Conservation (phyloP, 2,888 invertebrate genomes). For the Eupithecia subumbrata region DNA sequence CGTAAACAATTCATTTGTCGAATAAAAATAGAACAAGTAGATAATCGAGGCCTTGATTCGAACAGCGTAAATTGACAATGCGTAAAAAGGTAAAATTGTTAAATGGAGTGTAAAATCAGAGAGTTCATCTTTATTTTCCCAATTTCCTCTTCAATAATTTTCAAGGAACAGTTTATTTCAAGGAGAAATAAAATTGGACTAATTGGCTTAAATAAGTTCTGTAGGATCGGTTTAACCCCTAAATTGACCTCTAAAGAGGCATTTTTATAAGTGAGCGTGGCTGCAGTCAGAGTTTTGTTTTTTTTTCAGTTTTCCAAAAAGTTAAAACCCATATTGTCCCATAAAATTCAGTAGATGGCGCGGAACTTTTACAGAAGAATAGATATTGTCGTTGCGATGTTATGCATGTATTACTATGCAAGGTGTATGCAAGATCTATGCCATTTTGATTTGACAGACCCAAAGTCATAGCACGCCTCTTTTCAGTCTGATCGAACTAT, state of each 20-base stretch:
- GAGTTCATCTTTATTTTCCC: slow-evolving; percentile 16
- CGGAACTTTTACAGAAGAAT: neutral
- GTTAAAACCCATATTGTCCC: neutral
- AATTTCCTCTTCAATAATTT: slow-evolving; percentile 20
- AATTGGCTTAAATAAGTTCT: slow-evolving; percentile 7
- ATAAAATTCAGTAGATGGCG: neutral
- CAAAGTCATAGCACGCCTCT: neutral
- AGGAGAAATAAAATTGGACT: neutral
- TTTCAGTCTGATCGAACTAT: neutral
- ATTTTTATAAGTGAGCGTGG: neutral
- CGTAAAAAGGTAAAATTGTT: slow-evolving; percentile 31
- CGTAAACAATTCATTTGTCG: neutral
- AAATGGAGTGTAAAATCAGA: slow-evolving; percentile 30
- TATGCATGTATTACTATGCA: neutral
- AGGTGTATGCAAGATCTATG: neutral
- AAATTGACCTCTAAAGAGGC: neutral
- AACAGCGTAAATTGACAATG: slow-evolving; percentile 28
- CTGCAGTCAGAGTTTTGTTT: neutral
- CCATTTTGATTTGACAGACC: neutral
- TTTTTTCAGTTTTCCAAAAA: neutral
- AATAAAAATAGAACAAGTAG: slow-evolving; percentile 3
- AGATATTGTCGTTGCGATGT: neutral
- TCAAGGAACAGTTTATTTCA: neutral
- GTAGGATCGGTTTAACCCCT: neutral
- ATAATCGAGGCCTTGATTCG: slow-evolving; percentile 10